Evolutionary conservation across 2,113 vertebrate species (phyloP), one percentile per base, ranked within the genome.

Genomic region (Sylvilagus bachmani): DNA sequence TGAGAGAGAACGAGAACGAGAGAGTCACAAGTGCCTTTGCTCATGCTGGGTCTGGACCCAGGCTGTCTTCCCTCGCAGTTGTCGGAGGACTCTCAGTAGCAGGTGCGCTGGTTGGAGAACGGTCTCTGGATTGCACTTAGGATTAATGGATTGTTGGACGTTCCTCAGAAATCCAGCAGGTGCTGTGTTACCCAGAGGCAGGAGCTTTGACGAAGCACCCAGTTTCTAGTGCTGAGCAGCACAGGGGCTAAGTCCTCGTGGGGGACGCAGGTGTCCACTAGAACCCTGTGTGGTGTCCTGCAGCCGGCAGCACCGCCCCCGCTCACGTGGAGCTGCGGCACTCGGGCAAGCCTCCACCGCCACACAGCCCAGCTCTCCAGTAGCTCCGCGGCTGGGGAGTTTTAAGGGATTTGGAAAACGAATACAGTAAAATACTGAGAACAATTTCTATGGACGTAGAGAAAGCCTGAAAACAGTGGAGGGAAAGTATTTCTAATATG

Each of bases 341-440:
- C 6, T 22, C 27, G 61, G 49, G 27, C 31, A 89, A 25, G 67
- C 55, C 22, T 36, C 74, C 38, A 33, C 49, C 66, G 51, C 5
- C 13, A 14, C 2, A 0, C 2, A 17, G 36, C 21, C 10, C 16
- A 2, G 81, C 73, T 53, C 79, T 74, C 62, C 24, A 49, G 38
- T 85, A 25, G 21, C 29, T 38, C 25, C 19, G 55, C 55, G 36
- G 55, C 21, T 13, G 31, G 4, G 61, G 87, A 38, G 38, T 74
- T 92, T 77, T 80, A 75, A 90, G 31, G 9, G 44, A 73, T 83
- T 71, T 85, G 55, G 53, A n/a, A 84, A 81, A 62, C 13, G n/a
- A 22, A 51, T 80, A 92, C 14, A 79, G 21, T 24, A 92, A 90
- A 92, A 84, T 64, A 75, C 70, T 44, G 84, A 86, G 36, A 79